Conservation (phyloP, 2,888 invertebrate species). For the Drosophila paucipuncta region DNA sequence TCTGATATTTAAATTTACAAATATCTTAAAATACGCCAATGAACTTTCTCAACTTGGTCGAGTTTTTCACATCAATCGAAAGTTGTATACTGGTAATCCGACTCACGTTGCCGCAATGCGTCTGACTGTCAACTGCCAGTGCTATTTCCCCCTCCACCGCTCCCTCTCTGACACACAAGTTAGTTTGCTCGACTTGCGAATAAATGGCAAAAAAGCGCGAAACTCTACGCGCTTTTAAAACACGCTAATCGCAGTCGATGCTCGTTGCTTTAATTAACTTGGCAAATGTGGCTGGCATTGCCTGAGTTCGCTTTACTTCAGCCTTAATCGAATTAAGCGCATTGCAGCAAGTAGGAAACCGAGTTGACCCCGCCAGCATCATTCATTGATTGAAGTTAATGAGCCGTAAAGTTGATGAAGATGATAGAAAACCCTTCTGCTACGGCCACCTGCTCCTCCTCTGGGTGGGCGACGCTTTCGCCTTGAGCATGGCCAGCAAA, state of each 20-base stretch:
- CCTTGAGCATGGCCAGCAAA: constrained; percentile 39
- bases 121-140: constrained; percentile 35
- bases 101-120: constrained; percentile 34
- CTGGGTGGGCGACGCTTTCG: constrained; percentile 23
- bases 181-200: constrained; percentile 13
- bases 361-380: constrained; percentile 24
- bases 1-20: background rate
- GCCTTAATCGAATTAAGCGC: constrained; percentile 73
- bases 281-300: constrained; percentile 41
- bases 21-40: background rate
- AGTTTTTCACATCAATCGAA: background rate
- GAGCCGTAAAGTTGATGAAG: constrained; percentile 46
- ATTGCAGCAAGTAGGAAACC: constrained; percentile 21
- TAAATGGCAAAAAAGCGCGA: constrained; percentile 53
- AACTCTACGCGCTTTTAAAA: constrained; percentile 48
- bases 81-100: background rate
- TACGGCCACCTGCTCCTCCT: constrained; percentile 9
- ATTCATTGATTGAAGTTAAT: constrained; percentile 76
- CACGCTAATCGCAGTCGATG: constrained; percentile 32
- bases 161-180: background rate
- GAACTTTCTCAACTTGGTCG: background rate
- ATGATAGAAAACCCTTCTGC: background rate
- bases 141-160: background rate
- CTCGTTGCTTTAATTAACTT: constrained; percentile 62
- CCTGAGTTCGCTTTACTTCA: constrained; percentile 29